Evolutionary conservation across 1,140 invertebrate species (phyloP), one percentile per base, ranked within the genome.

Genomic region (Papilio aristodemus): DNA sequence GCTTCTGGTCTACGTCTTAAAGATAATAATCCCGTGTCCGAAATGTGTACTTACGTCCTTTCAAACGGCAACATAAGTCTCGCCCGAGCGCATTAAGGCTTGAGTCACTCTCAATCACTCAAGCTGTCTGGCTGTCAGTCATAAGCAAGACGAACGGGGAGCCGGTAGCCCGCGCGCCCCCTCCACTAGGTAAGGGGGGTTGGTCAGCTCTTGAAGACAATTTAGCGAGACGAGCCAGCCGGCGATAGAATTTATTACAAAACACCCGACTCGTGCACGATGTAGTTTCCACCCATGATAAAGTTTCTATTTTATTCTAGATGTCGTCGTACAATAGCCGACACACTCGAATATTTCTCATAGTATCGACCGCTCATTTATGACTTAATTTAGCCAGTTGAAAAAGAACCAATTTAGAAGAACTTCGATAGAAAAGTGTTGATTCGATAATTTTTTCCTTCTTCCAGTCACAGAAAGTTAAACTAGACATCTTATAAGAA

Each of bases 101-200:
- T 79, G 79, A 90, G 87, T 91, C 89, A 91, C 84, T 91, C 89
- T 91, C 89, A 90, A 91, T 92, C 90, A 91, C 90, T 92, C 89
- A 87, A 87, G 79, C 86, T 90, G 89, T 92, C 89, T 80, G 75
- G 82, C 79, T 87, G 90, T 92, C 90, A 92, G 79, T 92, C 90
- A 92, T 89, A 89, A 87, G 86, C 87, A 89, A 91, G 86, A 89
- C 85, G 85, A 85, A 89, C 85, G 86, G 85, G 84, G 85, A 80
- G 76, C 74, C 77, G 76, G 77, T 76, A 69, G 77, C 74, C 80
- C 78, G 81, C 85, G 73, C 73, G 68, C 69, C 71, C 70, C 68
- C 64, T 64, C 78, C 79, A 68, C 69, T 75, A 76, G 78, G 80
- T 74, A 77, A 77, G 75, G 83, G 81, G 79, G 80, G 78, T 46